A percentile compares a stretch with the other conserved stretches of the same genome.
Evolutionary conservation across 53 echinoderm and acorn worm genomes (phyloP).

Genomic region (Henricia sp.): DNA sequence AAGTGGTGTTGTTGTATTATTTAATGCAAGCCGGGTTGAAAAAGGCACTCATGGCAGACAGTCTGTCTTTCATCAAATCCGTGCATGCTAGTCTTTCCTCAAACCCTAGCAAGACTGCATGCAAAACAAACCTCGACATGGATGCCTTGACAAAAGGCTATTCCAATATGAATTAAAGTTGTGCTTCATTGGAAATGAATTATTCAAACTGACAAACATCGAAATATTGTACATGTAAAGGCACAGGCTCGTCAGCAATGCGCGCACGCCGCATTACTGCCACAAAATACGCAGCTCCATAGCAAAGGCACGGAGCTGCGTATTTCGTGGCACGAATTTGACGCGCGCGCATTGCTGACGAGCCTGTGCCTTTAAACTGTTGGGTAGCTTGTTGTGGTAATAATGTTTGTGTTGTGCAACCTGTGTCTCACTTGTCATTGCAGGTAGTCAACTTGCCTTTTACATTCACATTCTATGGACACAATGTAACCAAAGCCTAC

Average conservation of each 20-base stretch:
- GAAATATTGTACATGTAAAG: too few relatives aligned
- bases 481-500: slow-evolving; percentile 70
- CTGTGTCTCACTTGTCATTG: neutral
- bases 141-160: neutral
- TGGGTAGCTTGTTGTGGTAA: neutral
- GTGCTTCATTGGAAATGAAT: neutral
- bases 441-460: slow-evolving; percentile 74
- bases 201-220: neutral
- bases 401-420: slow-evolving; percentile 3
- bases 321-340: too few relatives aligned
- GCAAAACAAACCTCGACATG: neutral
- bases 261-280: too few relatives aligned
- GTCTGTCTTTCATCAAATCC: too few relatives aligned
- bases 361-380: neutral
- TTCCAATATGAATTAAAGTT: neutral
- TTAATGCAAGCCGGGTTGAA: too few relatives aligned
- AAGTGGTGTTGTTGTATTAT: too few relatives aligned
- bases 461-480: slow-evolving; percentile 79
- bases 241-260: too few relatives aligned
- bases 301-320: too few relatives aligned
- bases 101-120: neutral
- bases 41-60: too few relatives aligned
- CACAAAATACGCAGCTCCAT: too few relatives aligned
- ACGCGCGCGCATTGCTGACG: too few relatives aligned
- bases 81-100: too few relatives aligned